phyloP scores from a whole-genome alignment of 1,140 invertebrate genomes.

The Drosophila baimaii region DNA sequence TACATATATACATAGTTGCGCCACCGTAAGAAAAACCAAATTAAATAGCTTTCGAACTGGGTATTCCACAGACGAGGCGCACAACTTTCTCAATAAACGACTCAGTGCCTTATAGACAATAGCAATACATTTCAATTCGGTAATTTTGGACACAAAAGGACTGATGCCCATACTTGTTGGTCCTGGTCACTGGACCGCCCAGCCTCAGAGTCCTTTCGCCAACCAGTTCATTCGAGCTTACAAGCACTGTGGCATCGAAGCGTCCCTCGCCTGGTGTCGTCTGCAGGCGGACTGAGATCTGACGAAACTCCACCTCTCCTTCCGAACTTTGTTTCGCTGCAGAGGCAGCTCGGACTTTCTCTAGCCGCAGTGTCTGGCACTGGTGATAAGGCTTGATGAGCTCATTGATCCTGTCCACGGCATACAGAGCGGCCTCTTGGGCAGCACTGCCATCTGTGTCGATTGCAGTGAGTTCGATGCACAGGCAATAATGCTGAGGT shows the following conservation, averaged over 20 bases:
- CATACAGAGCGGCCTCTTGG: conserved; percentile 23
- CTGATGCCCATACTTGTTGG: conserved; percentile 46
- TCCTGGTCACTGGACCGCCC: conserved; percentile 31
- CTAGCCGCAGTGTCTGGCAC: conserved; percentile 22
- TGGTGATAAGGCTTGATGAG: conserved; percentile 12
- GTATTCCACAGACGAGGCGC: too few species aligned
- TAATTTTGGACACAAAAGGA: conserved; percentile 39
- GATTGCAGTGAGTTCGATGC: conserved; percentile 3
- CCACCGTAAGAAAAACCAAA: too few species aligned
- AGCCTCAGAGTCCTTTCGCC: conserved; percentile 8
- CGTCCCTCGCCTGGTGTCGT: conserved; percentile 27
- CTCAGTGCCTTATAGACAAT: conserved; percentile 75
- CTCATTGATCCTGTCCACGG: conserved; percentile 39
- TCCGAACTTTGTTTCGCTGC: background rate
- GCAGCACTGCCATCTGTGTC: background rate
- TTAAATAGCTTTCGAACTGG: too few species aligned
- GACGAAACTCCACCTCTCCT: background rate
- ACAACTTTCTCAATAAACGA: too few species aligned
- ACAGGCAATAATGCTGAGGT: conserved; percentile 39
- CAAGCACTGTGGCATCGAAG: conserved; percentile 41
- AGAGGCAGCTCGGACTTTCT: conserved; percentile 85
- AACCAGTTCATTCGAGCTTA: background rate
- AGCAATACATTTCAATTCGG: conserved; percentile 55
- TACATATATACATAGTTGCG: too few species aligned
- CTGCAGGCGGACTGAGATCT: conserved; percentile 32